Evolutionary conservation across 53 echinoderm and acorn worm genomes (phyloP).

Genomic region (Apostichopus leukothele): DNA sequence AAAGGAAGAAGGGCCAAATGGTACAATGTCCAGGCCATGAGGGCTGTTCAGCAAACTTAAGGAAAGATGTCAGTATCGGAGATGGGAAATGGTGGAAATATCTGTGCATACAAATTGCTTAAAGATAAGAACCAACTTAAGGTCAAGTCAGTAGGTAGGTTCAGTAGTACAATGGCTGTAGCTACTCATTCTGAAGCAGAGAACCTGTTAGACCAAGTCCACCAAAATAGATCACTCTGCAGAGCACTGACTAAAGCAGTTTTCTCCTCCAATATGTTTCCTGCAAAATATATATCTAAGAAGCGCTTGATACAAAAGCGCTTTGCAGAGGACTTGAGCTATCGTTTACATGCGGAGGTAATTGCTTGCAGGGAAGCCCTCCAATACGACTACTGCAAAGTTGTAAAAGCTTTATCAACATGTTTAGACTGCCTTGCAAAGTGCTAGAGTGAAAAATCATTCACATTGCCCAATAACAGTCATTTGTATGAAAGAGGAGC

Average conservation of each 20-base stretch:
- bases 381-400: background rate
- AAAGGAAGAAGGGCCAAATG: background rate
- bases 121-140: conserved; percentile 15
- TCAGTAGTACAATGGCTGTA: background rate
- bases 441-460: conserved; percentile 20
- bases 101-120: conserved; percentile 11
- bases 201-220: background rate
- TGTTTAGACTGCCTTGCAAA: background rate
- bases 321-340: conserved; percentile 21
- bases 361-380: background rate
- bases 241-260: conserved; percentile 1
- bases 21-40: conserved; percentile 16
- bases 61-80: background rate
- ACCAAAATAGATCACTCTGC: conserved; percentile 27
- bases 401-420: background rate
- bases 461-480: background rate
- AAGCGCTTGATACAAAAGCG: conserved; percentile 6
- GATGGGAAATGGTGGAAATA: conserved; percentile 37
- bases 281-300: background rate
- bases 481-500: background rate
- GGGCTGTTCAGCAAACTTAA: conserved; percentile 14
- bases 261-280: background rate
- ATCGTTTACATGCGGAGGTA: conserved; percentile 4
- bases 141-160: background rate
- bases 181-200: too few species aligned